Evolutionary conservation across 1,140 invertebrate genomes (phyloP).

Genomic region (Tenebrio molitor): DNA sequence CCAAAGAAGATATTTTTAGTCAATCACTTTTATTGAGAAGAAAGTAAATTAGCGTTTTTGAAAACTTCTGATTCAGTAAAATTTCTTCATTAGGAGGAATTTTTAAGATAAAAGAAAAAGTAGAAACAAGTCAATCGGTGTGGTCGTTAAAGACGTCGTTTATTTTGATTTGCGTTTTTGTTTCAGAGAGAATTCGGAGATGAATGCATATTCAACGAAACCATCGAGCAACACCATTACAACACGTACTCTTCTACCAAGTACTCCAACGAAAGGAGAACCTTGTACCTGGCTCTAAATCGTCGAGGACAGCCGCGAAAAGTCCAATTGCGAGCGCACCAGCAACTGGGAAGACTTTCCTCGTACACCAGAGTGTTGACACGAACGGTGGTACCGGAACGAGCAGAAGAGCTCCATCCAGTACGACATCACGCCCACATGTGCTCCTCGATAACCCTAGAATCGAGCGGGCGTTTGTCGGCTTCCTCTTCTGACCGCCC

Average conservation of each 20-base stretch:
- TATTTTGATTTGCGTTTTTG: too few relatives aligned
- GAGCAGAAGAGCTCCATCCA: slow-evolving; percentile 65
- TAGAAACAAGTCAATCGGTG: too few relatives aligned
- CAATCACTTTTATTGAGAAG: too few relatives aligned
- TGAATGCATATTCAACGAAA: slow-evolving; percentile 89
- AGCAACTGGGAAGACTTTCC: slow-evolving; percentile 79
- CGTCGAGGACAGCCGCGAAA: slow-evolving; percentile 77
- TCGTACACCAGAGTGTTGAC: slow-evolving; percentile 79
- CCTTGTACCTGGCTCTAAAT: slow-evolving; percentile 82
- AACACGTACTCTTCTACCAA: slow-evolving; percentile 85
- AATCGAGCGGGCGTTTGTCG: slow-evolving; percentile 23
- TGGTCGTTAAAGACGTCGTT: too few relatives aligned
- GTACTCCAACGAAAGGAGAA: slow-evolving; percentile 79
- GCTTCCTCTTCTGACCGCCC: slow-evolving; percentile 26
- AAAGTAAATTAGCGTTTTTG: too few relatives aligned
- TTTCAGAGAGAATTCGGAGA: slow-evolving; percentile 86
- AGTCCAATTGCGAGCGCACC: slow-evolving; percentile 75
- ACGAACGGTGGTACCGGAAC: slow-evolving; percentile 71
- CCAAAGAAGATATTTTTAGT: too few relatives aligned
- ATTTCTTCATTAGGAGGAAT: too few relatives aligned
- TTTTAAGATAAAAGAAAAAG: too few relatives aligned
- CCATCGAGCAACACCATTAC: slow-evolving; percentile 86
- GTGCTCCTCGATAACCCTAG: slow-evolving; percentile 46
- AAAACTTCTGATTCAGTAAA: too few relatives aligned
- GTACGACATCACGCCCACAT: slow-evolving; percentile 60